Conservation (phyloP, 1,140 invertebrate species). For the Ips typographus region DNA sequence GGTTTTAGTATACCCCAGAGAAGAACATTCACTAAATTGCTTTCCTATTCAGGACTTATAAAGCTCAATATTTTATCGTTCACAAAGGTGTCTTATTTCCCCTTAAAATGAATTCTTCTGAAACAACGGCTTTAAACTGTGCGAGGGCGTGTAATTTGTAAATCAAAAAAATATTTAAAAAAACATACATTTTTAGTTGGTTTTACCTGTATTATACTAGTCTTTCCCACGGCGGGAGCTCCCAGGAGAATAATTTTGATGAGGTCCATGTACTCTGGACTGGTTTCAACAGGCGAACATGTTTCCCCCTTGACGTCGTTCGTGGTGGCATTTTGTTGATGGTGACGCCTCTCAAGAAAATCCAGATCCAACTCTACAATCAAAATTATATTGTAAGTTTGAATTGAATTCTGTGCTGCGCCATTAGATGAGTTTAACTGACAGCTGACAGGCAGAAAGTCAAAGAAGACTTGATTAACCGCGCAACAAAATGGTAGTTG, state of each 20-base stretch:
- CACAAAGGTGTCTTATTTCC: too few species aligned
- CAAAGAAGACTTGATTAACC: too few species aligned
- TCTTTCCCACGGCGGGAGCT: conserved; percentile 76
- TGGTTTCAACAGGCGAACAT: conserved; percentile 49
- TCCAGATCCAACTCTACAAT: conserved; percentile 63
- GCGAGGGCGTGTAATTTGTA: too few species aligned
- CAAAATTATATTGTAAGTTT: conserved; percentile 22
- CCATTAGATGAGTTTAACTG: too few species aligned
- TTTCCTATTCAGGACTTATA: too few species aligned
- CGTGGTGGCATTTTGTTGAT: conserved; percentile 26
- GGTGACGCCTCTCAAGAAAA: conserved; percentile 57
- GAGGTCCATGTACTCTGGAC: conserved; percentile 58
- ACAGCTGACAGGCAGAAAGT: too few species aligned
- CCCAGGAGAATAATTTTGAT: conserved; percentile 79
- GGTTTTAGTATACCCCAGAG: too few species aligned
- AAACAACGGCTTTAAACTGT: neutral
- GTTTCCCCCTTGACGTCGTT: conserved; percentile 36
- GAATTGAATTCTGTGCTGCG: too few species aligned
- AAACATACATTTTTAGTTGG: neutral
- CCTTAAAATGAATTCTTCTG: neutral
- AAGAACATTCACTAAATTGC: too few species aligned
- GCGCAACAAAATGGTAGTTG: too few species aligned
- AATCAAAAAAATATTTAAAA: too few species aligned
- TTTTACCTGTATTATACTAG: conserved; percentile 75
- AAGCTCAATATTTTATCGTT: too few species aligned